Evolutionary conservation across 2,113 vertebrate genomes (phyloP), one percentile per base, ranked within the genome.

Genomic region (Urocitellus parryii): DNA sequence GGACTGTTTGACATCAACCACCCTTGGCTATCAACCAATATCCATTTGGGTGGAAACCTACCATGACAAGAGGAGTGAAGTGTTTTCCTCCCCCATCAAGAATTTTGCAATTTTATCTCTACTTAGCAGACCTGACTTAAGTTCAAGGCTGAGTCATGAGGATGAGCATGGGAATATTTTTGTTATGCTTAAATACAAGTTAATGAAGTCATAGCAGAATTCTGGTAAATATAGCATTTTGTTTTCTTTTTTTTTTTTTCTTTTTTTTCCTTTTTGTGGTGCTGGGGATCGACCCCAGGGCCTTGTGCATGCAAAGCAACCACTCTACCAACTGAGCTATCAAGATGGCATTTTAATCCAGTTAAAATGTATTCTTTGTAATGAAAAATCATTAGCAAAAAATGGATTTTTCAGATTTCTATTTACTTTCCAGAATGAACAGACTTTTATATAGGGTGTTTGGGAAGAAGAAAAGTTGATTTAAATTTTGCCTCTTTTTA

Each of bases 121-220:
- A 39, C 79, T 93, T 86, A 83, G 90, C 96, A 97, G 97, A 93
- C 93, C 39, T 93, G 73, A 81, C 53, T 94, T 65, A 85, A 88
- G 72, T 76, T 95, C 68, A 94, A 95, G n/a, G 56, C 94, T 97
- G 94, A 97, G 91, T 97, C 96, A 97, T 91, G 61, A 90, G 82
- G 45, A 68, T 93, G 67, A 96, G 27, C 58, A 80, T 48, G 72
- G 34, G 39, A 87, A 89, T 96, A 63, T 90, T 92, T 96, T 90
- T 87, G 77, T 87, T 87, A 61, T 53, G 45, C 24, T 80, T 94
- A 94, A 96, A 83, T 68, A 82, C 8, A 95, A 34, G n/a, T 74
- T 94, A 68, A 88, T 51, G 45, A 80, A 25, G 42, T 82, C 72
- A 90, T 27, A 67, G 45, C 76, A 97, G 37, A 96, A 94, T 92